These are phyloP conservation scores for Ginglymostoma cirratum DNA, from an alignment of 2,113 vertebrate genomes.

Conservation along the genomic window DNA sequence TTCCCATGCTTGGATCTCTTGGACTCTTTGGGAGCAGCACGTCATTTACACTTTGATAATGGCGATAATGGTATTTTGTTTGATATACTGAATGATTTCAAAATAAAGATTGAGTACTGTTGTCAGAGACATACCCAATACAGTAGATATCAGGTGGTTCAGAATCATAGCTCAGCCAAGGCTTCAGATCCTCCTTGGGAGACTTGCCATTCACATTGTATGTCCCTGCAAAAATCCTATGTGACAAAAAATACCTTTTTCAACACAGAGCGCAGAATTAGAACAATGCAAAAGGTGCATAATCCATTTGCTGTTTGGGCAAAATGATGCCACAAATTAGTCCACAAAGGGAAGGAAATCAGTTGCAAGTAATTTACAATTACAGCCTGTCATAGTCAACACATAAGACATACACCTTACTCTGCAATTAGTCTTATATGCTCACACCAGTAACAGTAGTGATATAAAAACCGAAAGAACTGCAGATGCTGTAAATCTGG, in stretches of 20 bases:
- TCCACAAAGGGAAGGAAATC: background rate
- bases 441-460: background rate
- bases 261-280: background rate
- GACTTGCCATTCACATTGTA: constrained; percentile 93
- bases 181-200: constrained; percentile 74
- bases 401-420: background rate
- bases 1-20: background rate
- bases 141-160: constrained; percentile 88
- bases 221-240: constrained; percentile 85
- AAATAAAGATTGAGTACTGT: background rate
- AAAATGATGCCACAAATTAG: background rate
- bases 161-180: constrained; percentile 69
- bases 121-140: constrained; percentile 68
- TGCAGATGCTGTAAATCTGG: too few species aligned
- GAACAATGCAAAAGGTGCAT: background rate
- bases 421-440: background rate
- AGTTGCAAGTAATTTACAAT: background rate
- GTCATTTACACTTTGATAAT: background rate
- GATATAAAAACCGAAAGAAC: background rate
- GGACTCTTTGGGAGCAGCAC: background rate
- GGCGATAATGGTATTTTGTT: background rate
- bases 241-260: constrained; percentile 17
- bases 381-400: background rate
- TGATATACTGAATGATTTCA: background rate
- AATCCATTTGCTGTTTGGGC: background rate